These are phyloP conservation scores for Ormyrus thymus DNA, from an alignment of 2,888 invertebrate species.

Conservation along the genomic window DNA sequence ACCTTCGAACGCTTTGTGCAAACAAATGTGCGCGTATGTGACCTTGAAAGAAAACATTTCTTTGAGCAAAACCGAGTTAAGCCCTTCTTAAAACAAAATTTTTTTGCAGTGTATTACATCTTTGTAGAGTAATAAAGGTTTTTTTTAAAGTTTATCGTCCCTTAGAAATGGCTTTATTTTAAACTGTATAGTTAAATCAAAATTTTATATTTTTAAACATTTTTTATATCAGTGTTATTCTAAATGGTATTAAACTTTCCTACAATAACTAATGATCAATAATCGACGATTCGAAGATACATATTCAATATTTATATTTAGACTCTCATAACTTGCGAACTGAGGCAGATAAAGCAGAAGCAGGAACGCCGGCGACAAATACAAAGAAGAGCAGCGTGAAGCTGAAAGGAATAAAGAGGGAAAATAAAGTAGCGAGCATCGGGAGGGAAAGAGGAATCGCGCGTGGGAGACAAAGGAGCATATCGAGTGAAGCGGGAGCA, in stretches of 20 bases:
- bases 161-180: too few relatives aligned
- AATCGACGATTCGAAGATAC: too few relatives aligned
- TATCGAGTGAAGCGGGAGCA: background rate
- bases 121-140: too few relatives aligned
- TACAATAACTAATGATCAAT: too few relatives aligned
- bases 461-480: background rate
- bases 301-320: too few relatives aligned
- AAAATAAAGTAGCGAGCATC: background rate
- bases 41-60: background rate
- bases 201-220: too few relatives aligned
- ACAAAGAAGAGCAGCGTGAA: background rate
- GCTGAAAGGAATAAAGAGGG: background rate
- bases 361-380: background rate
- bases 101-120: too few relatives aligned
- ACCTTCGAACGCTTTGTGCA: slow-evolving; percentile 22
- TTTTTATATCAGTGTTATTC: too few relatives aligned
- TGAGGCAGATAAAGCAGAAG: too few relatives aligned
- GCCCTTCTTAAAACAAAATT: background rate
- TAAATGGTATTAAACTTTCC: background rate
- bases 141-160: too few relatives aligned
- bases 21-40: background rate
- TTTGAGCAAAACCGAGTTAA: background rate
- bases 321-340: too few relatives aligned
- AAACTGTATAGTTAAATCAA: too few relatives aligned
- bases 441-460: background rate